Percentiles rank a stretch among this genome's conserved stretches.
Evolutionary conservation across 2,888 invertebrate species (phyloP).

Genomic region (Aspidiotus destructor): DNA sequence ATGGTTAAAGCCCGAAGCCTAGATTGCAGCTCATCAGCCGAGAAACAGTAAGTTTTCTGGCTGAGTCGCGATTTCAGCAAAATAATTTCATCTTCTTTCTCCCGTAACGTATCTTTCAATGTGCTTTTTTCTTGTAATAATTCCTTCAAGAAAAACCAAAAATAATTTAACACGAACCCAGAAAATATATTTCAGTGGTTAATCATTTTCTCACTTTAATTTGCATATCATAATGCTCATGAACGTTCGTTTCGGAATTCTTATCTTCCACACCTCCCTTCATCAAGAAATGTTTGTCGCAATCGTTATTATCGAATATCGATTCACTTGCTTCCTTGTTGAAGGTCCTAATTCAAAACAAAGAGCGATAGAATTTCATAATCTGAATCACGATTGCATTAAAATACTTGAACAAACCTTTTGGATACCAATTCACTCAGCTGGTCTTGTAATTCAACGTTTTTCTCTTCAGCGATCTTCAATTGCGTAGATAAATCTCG

Average conservation of each 20-base stretch:
- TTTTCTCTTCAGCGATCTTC: slow-evolving; percentile 13
- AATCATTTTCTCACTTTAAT: slow-evolving; percentile 11
- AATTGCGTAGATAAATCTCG: background rate
- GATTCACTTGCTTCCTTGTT: no score
- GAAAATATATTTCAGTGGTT: no score
- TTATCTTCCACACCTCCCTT: background rate
- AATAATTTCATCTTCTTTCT: slow-evolving; percentile 26
- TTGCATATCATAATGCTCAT: slow-evolving; percentile 19
- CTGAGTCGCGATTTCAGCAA: slow-evolving; percentile 24
- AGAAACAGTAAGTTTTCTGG: slow-evolving; percentile 25
- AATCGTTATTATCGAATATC: no score
- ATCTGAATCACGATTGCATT: no score
- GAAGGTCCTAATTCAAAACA: no score
- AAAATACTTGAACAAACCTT: background rate
- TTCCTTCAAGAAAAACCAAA: slow-evolving; percentile 11
- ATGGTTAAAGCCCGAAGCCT: slow-evolving; percentile 20
- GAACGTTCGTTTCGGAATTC: slow-evolving; percentile 8
- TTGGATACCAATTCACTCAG: background rate
- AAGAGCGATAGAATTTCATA: no score
- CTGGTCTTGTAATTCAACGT: slow-evolving; percentile 8
- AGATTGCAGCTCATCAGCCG: slow-evolving; percentile 18
- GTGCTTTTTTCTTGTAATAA: slow-evolving; percentile 22
- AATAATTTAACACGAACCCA: background rate
- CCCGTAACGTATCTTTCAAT: slow-evolving; percentile 18
- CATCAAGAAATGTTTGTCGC: background rate